These are phyloP conservation scores for Pollachius pollachius DNA, from an alignment of 2,113 vertebrate genomes.

Conservation along the genomic window DNA sequence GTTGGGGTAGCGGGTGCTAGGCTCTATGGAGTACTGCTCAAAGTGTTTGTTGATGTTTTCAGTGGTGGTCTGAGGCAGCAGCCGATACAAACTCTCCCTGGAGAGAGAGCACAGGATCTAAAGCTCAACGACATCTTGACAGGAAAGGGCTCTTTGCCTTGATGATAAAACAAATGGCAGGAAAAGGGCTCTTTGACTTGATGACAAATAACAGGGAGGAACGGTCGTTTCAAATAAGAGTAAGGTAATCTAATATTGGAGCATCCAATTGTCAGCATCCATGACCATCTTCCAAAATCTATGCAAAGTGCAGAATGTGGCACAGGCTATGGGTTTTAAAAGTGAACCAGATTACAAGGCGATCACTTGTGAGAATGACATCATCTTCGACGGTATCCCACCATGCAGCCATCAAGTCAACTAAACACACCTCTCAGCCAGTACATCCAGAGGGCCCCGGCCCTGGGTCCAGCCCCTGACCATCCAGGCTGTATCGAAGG, in stretches of 20 bases:
- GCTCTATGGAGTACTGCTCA: slow-evolving; percentile 92
- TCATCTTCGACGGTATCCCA: not conserved
- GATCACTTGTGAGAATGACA: not conserved
- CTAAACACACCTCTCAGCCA: slow-evolving; percentile 85
- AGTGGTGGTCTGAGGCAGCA: slow-evolving; percentile 94
- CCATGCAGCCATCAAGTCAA: not conserved
- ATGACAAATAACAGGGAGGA: too few relatives aligned
- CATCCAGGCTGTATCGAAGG: slow-evolving; percentile 95
- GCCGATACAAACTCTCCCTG: slow-evolving; percentile 91
- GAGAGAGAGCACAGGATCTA: slow-evolving; percentile 13
- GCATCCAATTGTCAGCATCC: too few relatives aligned
- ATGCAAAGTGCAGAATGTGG: too few relatives aligned
- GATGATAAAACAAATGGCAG: too few relatives aligned
- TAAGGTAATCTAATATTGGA: too few relatives aligned
- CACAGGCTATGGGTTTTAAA: too few relatives aligned
- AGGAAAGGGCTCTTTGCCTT: too few relatives aligned
- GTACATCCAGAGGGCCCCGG: slow-evolving; percentile 78
- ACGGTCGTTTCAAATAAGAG: too few relatives aligned
- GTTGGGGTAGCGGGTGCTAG: slow-evolving; percentile 90
- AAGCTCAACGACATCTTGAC: not conserved
- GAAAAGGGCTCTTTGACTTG: too few relatives aligned
- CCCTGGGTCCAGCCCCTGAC: slow-evolving; percentile 88
- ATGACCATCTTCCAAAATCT: too few relatives aligned
- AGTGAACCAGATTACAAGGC: too few relatives aligned
- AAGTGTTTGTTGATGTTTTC: slow-evolving; percentile 98